phyloP scores from a whole-genome alignment of 1,140 invertebrate genomes.

The Drosophila guanche region DNA sequence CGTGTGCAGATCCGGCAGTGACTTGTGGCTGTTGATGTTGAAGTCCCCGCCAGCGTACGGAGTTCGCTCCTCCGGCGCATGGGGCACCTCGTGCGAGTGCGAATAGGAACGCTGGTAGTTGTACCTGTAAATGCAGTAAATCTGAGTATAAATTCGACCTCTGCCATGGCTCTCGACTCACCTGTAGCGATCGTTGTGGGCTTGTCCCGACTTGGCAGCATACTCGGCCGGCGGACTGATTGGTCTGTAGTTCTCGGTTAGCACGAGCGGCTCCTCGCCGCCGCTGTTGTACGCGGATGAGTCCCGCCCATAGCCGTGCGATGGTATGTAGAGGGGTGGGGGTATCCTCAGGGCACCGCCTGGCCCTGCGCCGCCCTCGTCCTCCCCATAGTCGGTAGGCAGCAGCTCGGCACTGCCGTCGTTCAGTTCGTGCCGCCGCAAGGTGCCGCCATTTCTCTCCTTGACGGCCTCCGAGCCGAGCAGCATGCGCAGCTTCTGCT shows the following conservation, averaged over 20 bases:
- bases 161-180: constrained; percentile 8
- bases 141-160: background rate
- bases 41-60: constrained; percentile 86
- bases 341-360: constrained; percentile 71
- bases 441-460: constrained; percentile 34
- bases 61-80: constrained; percentile 66
- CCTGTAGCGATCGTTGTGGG: constrained; percentile 79
- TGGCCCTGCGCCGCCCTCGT: constrained; percentile 36
- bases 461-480: constrained; percentile 86
- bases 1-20: constrained; percentile 91
- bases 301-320: constrained; percentile 64
- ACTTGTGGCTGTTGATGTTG: constrained; percentile 90
- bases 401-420: constrained; percentile 46
- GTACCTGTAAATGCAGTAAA: constrained; percentile 44
- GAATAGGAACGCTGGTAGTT: constrained; percentile 86
- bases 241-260: constrained; percentile 85
- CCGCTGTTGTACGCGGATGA: constrained; percentile 54
- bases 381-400: constrained; percentile 59
- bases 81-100: constrained; percentile 86
- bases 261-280: constrained; percentile 76
- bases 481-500: constrained; percentile 90
- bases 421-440: constrained; percentile 56
- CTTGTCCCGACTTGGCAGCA: constrained; percentile 84
- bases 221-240: constrained; percentile 88
- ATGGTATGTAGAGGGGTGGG: constrained; percentile 74